phyloP scores from a whole-genome alignment of 2,113 vertebrate genomes.

The Brienomyrus longianalis region DNA sequence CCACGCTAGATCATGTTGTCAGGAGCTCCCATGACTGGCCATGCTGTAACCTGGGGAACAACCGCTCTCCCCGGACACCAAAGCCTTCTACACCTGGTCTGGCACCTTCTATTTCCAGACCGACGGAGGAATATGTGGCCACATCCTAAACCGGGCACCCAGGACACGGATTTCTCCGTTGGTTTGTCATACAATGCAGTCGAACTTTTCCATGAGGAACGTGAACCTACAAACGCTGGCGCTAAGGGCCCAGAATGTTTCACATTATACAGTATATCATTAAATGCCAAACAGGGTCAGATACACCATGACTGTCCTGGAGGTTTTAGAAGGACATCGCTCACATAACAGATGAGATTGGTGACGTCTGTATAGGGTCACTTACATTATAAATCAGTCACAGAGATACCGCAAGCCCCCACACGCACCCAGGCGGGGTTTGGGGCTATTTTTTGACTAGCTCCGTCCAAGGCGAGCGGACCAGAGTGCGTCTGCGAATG shows the following conservation, averaged over 20 bases:
- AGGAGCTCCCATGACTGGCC: neutral
- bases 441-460: constrained; percentile 25
- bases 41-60: neutral
- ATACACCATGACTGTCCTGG: neutral
- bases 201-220: neutral
- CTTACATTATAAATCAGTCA: neutral
- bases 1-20: neutral
- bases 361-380: neutral
- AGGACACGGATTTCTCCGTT: neutral
- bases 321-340: neutral
- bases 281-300: neutral
- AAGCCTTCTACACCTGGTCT: neutral
- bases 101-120: neutral
- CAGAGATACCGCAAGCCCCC: neutral
- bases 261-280: neutral
- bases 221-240: neutral
- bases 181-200: neutral
- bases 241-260: neutral
- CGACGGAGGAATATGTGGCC: neutral
- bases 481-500: constrained; percentile 28
- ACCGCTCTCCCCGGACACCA: neutral
- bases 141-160: neutral
- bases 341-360: neutral
- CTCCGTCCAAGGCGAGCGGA: constrained; percentile 17
- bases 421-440: neutral